Conservation (phyloP, 2,888 invertebrate species). For the Synanthedon myopaeformis region DNA sequence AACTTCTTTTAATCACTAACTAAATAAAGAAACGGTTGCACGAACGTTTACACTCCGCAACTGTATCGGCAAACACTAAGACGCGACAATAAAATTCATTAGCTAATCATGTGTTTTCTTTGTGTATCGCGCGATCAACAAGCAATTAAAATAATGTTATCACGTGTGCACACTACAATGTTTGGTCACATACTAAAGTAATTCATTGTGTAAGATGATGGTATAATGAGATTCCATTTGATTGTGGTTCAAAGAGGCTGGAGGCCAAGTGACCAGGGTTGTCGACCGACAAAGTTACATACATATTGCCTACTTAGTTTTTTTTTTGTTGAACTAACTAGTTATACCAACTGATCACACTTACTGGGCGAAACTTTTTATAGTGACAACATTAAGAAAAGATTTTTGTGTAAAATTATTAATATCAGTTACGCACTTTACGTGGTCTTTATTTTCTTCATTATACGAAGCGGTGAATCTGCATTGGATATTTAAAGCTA, state of each 20-base stretch:
- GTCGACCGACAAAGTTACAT: conserved; percentile 2
- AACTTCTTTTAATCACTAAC: background rate
- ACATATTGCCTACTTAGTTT: too few species aligned
- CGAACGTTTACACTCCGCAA: background rate
- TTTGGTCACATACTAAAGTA: conserved; percentile 39
- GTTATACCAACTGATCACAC: too few species aligned
- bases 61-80: background rate
- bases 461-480: too few species aligned
- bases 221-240: conserved; percentile 22
- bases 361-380: too few species aligned
- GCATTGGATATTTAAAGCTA: too few species aligned
- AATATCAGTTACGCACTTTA: too few species aligned
- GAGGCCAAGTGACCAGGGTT: conserved; percentile 25
- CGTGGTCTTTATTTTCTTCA: too few species aligned
- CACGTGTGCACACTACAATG: conserved; percentile 44
- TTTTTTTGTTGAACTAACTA: too few species aligned
- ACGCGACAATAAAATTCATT: background rate
- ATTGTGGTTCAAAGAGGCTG: conserved; percentile 19
- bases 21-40: background rate
- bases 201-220: conserved; percentile 35
- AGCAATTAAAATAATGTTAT: conserved; percentile 13
- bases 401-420: too few species aligned
- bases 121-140: background rate
- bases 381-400: too few species aligned
- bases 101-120: background rate